phyloP scores from a whole-genome alignment of 2,113 vertebrate genomes.

The Ptychochromis oligacanthus region DNA sequence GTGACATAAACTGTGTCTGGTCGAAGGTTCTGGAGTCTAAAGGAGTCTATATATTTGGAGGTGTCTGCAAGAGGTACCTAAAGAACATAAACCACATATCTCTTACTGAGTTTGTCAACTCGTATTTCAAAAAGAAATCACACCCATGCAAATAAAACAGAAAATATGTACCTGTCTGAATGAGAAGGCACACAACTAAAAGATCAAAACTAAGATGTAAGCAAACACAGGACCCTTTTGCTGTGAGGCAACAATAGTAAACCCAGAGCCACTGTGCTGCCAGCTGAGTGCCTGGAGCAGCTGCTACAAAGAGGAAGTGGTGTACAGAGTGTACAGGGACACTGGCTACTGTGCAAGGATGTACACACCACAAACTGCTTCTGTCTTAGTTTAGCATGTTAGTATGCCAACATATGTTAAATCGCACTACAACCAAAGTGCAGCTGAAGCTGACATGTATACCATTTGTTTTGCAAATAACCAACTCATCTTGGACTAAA shows the following conservation, averaged over 20 bases:
- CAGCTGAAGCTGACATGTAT: no score
- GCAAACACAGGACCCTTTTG: not conserved
- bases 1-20: conserved; percentile 84
- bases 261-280: not conserved
- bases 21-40: conserved; percentile 85
- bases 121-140: not conserved
- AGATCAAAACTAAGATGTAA: not conserved
- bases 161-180: not conserved
- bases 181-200: not conserved
- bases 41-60: conserved; percentile 75
- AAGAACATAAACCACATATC: conserved; percentile 9
- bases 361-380: not conserved
- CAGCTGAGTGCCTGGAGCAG: not conserved
- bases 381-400: no score
- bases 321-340: not conserved
- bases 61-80: conserved; percentile 84
- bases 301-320: not conserved
- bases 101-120: not conserved
- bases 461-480: no score
- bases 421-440: no score
- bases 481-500: no score
- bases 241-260: not conserved
- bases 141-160: not conserved
- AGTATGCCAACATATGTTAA: no score
- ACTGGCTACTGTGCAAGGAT: not conserved